A percentile compares a stretch with the other conserved stretches of the same genome.
Evolutionary conservation across 2,797 vertebrate genomes (phyloP).

Genomic region (Rhinoraja longicauda): DNA sequence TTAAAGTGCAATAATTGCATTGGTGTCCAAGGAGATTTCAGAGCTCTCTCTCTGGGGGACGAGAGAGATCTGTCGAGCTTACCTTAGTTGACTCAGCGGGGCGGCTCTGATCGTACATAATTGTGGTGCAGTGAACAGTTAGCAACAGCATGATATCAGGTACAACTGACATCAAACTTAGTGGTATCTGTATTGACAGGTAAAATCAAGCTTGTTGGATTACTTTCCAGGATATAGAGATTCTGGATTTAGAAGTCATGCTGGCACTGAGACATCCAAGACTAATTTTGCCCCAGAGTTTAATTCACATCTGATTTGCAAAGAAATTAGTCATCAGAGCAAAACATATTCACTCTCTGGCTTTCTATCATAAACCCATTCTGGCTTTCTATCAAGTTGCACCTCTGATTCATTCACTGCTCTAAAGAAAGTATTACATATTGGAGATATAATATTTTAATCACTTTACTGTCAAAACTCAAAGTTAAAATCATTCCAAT

Average conservation of each 20-base stretch:
- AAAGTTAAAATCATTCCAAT: not conserved
- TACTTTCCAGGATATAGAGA: not conserved
- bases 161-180: not conserved
- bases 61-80: not conserved
- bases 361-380: not conserved
- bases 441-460: not conserved
- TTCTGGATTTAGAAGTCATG: not conserved
- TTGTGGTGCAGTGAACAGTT: constrained; percentile 5
- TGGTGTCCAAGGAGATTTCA: not conserved
- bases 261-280: not conserved
- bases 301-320: not conserved
- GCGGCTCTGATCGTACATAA: constrained; percentile 17
- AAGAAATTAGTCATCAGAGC: not conserved
- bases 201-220: constrained; percentile 11
- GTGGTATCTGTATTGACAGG: not conserved
- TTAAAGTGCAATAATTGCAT: not conserved
- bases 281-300: not conserved
- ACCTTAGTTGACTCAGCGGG: not conserved
- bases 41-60: not conserved
- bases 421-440: not conserved
- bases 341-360: not conserved
- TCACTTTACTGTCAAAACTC: not conserved
- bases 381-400: not conserved
- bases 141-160: not conserved
- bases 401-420: not conserved